Evolutionary conservation across 1,140 invertebrate species (phyloP).

Genomic region (Ooceraea biroi): DNA sequence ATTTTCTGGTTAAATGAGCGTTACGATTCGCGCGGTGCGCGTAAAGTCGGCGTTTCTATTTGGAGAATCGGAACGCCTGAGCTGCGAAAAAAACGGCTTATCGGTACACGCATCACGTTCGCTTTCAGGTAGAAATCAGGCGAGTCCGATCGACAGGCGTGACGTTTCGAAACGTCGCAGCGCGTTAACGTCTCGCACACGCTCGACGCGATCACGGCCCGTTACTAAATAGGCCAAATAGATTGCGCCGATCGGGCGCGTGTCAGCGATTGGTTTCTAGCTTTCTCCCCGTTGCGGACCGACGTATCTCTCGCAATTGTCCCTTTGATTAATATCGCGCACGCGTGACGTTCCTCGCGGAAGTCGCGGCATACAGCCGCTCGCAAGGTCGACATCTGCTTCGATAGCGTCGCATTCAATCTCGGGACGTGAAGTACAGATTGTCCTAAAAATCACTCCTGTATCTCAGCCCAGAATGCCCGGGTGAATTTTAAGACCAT

Average conservation of each 20-base stretch:
- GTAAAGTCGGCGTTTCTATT: background rate
- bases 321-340: slow-evolving; percentile 59
- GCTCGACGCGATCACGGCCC: slow-evolving; percentile 13
- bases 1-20: background rate
- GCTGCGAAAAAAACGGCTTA: slow-evolving; percentile 3
- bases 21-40: background rate
- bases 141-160: slow-evolving; percentile 48
- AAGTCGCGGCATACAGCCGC: slow-evolving; percentile 31
- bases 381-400: slow-evolving; percentile 22
- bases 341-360: slow-evolving; percentile 43
- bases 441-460: background rate
- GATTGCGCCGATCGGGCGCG: slow-evolving; percentile 46
- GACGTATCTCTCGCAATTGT: slow-evolving; percentile 56
- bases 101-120: slow-evolving; percentile 45
- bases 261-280: slow-evolving; percentile 54
- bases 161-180: slow-evolving; percentile 58
- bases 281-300: slow-evolving; percentile 34
- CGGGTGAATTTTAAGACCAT: too few relatives aligned
- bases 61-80: background rate
- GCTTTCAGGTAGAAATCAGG: slow-evolving; percentile 50
- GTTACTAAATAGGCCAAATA: slow-evolving; percentile 68
- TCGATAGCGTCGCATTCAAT: background rate
- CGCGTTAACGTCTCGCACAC: slow-evolving; percentile 59
- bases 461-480: too few relatives aligned
- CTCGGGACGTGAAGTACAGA: background rate